Conservation (phyloP, 1,140 invertebrate species). For the Zophobas atratus region DNA sequence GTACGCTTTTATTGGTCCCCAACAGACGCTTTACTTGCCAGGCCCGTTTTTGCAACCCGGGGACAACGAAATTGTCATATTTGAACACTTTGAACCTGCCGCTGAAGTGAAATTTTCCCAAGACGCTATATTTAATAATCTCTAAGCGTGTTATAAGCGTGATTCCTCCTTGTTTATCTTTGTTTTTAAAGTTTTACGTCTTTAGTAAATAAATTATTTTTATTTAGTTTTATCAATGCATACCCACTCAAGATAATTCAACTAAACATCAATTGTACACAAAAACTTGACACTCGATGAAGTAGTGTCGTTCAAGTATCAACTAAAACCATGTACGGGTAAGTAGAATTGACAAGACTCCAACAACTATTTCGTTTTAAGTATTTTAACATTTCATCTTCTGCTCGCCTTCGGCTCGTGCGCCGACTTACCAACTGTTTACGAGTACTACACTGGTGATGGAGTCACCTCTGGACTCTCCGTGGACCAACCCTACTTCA, state of each 20-base stretch:
- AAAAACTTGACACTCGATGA: no score
- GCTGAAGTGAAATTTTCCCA: conserved; percentile 54
- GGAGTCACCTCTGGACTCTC: conserved; percentile 53
- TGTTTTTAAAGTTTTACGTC: neutral
- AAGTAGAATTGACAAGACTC: no score
- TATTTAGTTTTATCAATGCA: no score
- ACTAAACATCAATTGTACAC: no score
- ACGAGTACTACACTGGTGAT: conserved; percentile 58
- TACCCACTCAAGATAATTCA: no score
- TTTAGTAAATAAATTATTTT: no score
- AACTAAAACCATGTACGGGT: no score
- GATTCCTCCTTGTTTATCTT: neutral
- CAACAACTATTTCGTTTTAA: no score
- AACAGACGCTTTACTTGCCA: conserved; percentile 74
- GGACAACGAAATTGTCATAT: conserved; percentile 68
- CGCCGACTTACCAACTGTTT: conserved; percentile 53
- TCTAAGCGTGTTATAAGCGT: neutral
- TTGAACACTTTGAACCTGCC: conserved; percentile 61
- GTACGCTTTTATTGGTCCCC: conserved; percentile 73
- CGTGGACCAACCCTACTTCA: conserved; percentile 54
- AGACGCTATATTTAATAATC: conserved; percentile 53
- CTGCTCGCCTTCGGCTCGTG: no score
- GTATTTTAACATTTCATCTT: no score
- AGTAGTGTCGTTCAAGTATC: no score
- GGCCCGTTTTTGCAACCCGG: conserved; percentile 70